Base-by-base conservation (phyloP, 2,888 invertebrate species). In the Oscheius sp. region DNA sequence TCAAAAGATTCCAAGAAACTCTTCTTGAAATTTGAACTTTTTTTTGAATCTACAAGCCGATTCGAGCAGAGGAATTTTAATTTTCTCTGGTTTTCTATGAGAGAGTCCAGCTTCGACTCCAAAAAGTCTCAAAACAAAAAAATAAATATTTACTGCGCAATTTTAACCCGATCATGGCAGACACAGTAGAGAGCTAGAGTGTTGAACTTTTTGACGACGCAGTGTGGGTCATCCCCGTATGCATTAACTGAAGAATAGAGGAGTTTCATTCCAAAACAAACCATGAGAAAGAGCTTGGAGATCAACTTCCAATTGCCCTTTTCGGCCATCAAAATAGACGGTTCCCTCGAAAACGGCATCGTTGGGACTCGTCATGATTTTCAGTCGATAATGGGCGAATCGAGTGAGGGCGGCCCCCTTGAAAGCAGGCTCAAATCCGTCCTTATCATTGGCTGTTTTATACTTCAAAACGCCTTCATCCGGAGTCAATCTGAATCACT, bases 351-450 rank as follows among this genome's bases (percentile, higher is more conserved):
- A 96, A 0, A 92, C 87, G 0, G 92, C 93, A 15, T 89, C 88
- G 0, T 93, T 93, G 0, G 95, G 96, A 1, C 88, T 87, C 0
- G 93, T 91, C n/a, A 79, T 69, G 15, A 93, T 90, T 88, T 93
- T 93, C 15, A 95, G 87, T 86, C 94, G 94, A 87, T 92, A 94
- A 70, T 92, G 88, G 65, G 92, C 91, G 29, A 88, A 89, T 0
- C 89, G 88, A 0, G 91, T 82, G 20, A 88, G 85, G 1, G 92
- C 90, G 72, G 90, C 88, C 31, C 91, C 91, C 0, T 90, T 90
- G 79, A 95, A 90, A 86, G 92, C 92, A 0, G 93, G 92, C 0
- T 93, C 89, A 80, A 93, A 93, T 0, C 95, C 95, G 86, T 96
- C 95, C 0, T 87, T 87, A 87, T 96, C 95, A 6, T 90, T 90